Base-by-base conservation (phyloP, 2,888 invertebrate genomes). In the Apamea anceps region DNA sequence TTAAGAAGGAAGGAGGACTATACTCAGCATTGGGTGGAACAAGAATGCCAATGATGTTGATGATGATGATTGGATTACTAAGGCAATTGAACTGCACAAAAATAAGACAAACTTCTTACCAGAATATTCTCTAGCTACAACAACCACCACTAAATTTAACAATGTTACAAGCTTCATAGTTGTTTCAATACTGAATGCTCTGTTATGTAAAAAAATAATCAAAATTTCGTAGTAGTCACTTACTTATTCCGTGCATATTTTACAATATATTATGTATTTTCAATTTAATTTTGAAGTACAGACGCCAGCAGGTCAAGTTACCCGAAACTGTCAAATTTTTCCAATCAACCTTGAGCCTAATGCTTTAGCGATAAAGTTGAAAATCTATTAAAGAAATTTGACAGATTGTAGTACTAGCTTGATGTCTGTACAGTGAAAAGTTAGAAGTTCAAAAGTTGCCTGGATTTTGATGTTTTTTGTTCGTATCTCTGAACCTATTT, bases 171-270 rank as follows among this genome's bases (percentile, higher is more conserved):
- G 37, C 21, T 13, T 21, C 81, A 81, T 81, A 15, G 65, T 62
- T 75, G 7, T 54, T 65, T 12, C 66, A 57, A 63, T 48, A 84
- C 79, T 81, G 72, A 67, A 25, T 28, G 3, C 6, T 15, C 21
- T 32, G 63, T 18, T 28, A 25, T 6, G 28, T 28, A 42, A 1
- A 18, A 6, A 7, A 15, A 7, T 28, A 15, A 66, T 75, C 25
- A 32, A 37, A 54, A 45, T 60, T 60, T 75, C 6, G 32, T 13
- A 1, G 21, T 18, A 0, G n/a, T 32, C 18, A 15, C 25, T 60
- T 2, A 62, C 25, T 60, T 1, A 67, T 45, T 67, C 32, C n/a
- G 18, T 75, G 57, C 60, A 80, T 80, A 62, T 75, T 82, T 80
- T 67, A 82, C 28, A 80, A 75, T 80, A 48, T 4, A 54, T 67